phyloP scores from a whole-genome alignment of 2,113 vertebrate genomes.

The Podarcis muralis region DNA sequence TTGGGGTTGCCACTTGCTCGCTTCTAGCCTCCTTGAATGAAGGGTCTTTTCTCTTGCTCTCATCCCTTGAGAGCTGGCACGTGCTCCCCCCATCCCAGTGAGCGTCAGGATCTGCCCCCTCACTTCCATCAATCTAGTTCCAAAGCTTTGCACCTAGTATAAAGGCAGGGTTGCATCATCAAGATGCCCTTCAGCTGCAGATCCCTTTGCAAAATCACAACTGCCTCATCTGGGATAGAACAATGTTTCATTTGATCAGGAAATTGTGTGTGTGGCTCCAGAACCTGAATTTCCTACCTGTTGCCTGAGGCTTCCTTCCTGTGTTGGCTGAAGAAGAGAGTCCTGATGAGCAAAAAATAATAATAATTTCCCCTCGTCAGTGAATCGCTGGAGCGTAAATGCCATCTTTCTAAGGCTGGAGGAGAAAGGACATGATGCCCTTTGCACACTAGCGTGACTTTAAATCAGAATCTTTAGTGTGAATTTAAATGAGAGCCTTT shows the following conservation, averaged over 20 bases:
- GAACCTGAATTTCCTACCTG: not conserved
- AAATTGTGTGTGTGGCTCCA: too few relatives aligned
- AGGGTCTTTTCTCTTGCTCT: not conserved
- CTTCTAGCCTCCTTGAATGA: not conserved
- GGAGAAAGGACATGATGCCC: too few relatives aligned
- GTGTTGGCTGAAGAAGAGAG: not conserved
- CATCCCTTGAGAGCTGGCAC: not conserved
- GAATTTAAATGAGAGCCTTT: too few relatives aligned
- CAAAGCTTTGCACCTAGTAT: not conserved
- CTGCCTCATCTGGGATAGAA: too few relatives aligned
- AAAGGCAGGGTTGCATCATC: not conserved
- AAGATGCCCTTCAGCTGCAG: too few relatives aligned
- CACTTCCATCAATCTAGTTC: not conserved
- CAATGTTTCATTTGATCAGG: too few relatives aligned
- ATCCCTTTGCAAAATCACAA: too few relatives aligned
- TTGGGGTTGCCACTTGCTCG: accelerated
- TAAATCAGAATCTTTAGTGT: too few relatives aligned
- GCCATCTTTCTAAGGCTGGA: not conserved
- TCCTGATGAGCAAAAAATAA: not conserved
- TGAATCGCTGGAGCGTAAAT: not conserved
- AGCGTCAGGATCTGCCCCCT: not conserved
- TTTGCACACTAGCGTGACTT: too few relatives aligned
- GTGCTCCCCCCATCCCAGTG: not conserved
- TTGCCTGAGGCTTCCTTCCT: not conserved
- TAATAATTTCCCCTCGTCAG: not conserved